These are phyloP conservation scores for Hartigia nigra DNA, from an alignment of 2,888 invertebrate species.

Conservation along the genomic window DNA sequence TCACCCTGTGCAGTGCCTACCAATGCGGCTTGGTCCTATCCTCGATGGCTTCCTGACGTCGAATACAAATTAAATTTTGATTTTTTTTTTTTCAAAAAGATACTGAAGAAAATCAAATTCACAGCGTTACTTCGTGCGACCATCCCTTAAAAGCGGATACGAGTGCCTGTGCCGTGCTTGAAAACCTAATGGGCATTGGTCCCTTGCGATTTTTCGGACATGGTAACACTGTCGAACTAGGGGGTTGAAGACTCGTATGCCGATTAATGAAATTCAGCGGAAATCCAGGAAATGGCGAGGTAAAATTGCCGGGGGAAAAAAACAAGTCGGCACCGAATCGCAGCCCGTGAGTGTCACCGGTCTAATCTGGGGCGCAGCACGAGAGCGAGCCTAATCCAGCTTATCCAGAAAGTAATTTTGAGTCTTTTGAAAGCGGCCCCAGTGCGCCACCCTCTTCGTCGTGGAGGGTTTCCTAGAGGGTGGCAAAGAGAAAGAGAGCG, in stretches of 20 bases:
- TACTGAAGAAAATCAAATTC: background rate
- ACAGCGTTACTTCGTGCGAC: background rate
- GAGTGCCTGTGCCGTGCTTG: background rate
- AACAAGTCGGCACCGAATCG: constrained; percentile 31
- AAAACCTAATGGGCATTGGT: background rate
- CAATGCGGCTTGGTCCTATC: constrained; percentile 39
- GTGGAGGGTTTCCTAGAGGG: constrained; percentile 9
- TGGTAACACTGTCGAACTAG: background rate
- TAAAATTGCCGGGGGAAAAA: constrained; percentile 20
- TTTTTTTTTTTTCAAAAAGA: background rate
- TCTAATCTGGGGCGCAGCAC: constrained; percentile 63
- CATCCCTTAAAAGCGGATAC: background rate
- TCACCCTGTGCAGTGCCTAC: constrained; percentile 55
- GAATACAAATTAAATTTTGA: background rate
- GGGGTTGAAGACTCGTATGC: background rate
- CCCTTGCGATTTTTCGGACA: background rate
- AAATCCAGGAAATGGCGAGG: constrained; percentile 16
- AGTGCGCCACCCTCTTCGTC: constrained; percentile 15
- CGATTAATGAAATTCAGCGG: constrained; percentile 9
- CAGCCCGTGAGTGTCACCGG: constrained; percentile 51
- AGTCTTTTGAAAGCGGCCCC: constrained; percentile 70
- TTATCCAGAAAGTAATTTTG: constrained; percentile 75
- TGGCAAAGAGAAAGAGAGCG: constrained; percentile 13
- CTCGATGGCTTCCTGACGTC: background rate
- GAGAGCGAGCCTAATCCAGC: constrained; percentile 71